These are phyloP conservation scores for Gymnopithys bicolor DNA, from an alignment of 2,797 vertebrate genomes.

Conservation along the genomic window DNA sequence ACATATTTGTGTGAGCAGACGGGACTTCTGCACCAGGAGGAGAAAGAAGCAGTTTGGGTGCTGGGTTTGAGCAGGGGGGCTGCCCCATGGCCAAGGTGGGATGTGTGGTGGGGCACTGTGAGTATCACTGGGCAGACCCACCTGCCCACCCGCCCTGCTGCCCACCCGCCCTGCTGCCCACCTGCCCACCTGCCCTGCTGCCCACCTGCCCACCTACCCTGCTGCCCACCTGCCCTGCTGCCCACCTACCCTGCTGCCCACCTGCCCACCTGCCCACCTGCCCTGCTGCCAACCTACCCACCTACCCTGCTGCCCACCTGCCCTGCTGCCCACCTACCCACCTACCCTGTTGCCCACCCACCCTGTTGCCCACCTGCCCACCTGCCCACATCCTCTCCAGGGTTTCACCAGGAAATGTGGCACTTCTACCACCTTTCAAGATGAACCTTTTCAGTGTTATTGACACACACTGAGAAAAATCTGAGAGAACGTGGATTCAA, in stretches of 20 bases:
- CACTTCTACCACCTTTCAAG: background rate
- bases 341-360: too few relatives aligned
- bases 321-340: too few relatives aligned
- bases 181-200: too few relatives aligned
- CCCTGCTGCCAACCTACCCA: too few relatives aligned
- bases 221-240: too few relatives aligned
- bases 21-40: background rate
- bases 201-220: too few relatives aligned
- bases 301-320: too few relatives aligned
- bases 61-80: background rate
- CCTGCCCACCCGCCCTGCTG: too few relatives aligned
- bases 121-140: accelerated
- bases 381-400: background rate
- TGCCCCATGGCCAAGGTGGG: background rate
- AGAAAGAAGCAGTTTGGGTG: background rate
- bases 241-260: too few relatives aligned
- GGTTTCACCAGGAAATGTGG: background rate
- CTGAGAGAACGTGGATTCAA: background rate
- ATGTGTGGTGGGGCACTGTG: background rate
- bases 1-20: background rate
- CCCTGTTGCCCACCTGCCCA: too few relatives aligned
- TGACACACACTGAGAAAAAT: background rate
- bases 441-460: background rate
- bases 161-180: too few relatives aligned
- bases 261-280: too few relatives aligned